These are phyloP conservation scores for Tortricodes alternella DNA, from an alignment of 2,888 invertebrate species.

Conservation along the genomic window DNA sequence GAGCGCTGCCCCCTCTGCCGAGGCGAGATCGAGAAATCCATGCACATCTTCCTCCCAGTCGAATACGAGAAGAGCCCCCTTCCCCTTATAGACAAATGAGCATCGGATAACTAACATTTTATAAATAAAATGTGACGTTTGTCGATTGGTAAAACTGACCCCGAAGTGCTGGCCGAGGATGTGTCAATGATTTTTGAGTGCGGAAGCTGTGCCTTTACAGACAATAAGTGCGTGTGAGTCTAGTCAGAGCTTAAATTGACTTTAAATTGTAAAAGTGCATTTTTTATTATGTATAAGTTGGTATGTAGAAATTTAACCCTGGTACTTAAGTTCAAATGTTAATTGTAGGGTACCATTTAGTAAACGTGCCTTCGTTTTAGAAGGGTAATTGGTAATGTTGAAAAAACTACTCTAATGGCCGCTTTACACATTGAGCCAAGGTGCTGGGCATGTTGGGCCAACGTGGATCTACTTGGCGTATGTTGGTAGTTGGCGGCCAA, in stretches of 20 bases:
- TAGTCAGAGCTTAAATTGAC: constrained; percentile 56
- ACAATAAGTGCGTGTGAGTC: constrained; percentile 63
- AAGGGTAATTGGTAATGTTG: constrained; percentile 52
- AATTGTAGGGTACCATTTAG: constrained; percentile 27
- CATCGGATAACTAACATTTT: constrained; percentile 23
- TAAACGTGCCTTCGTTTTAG: constrained; percentile 67
- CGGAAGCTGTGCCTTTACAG: constrained; percentile 35
- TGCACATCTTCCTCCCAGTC: constrained; percentile 87
- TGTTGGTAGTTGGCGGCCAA: too few relatives aligned
- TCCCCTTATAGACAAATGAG: constrained; percentile 69
- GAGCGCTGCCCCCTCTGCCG: constrained; percentile 90
- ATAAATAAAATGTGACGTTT: constrained; percentile 22
- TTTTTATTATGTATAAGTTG: constrained; percentile 38
- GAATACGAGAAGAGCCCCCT: constrained; percentile 71
- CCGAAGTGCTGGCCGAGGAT: neutral
- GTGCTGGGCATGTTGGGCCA: too few relatives aligned
- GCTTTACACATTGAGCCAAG: too few relatives aligned
- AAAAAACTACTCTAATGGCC: too few relatives aligned
- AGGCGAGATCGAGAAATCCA: constrained; percentile 85
- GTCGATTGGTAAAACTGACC: constrained; percentile 1
- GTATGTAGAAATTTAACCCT: constrained; percentile 1
- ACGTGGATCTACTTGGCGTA: too few relatives aligned
- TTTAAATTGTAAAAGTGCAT: constrained; percentile 50
- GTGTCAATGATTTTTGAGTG: too few relatives aligned
- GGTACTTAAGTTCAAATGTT: constrained; percentile 26